These are phyloP conservation scores for Rhyacichthys aspro DNA, from an alignment of 2,797 vertebrate genomes.

Conservation along the genomic window DNA sequence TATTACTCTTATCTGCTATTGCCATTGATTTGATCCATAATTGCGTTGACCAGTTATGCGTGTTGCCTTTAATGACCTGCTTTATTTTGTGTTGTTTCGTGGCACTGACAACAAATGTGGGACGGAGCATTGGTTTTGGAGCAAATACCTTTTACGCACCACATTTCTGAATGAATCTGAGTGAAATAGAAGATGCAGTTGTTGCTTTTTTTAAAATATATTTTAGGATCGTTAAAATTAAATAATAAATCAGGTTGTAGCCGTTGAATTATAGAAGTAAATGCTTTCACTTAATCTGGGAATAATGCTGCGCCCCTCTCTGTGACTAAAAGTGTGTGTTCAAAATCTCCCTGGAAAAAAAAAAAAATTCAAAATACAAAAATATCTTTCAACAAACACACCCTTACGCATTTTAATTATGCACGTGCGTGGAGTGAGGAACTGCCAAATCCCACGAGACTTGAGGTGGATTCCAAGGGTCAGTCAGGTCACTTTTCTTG, in stretches of 20 bases:
- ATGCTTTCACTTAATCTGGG: too few species aligned
- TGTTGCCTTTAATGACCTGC: slow-evolving; percentile 51
- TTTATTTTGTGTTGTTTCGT: slow-evolving; percentile 40
- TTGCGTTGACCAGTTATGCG: slow-evolving; percentile 64
- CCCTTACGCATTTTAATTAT: not conserved
- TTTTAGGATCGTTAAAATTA: too few species aligned
- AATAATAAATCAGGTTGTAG: too few species aligned
- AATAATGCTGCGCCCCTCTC: too few species aligned
- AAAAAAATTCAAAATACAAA: too few species aligned
- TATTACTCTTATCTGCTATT: slow-evolving; percentile 52
- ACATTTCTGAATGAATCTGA: not conserved
- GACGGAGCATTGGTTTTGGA: not conserved
- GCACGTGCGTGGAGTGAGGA: not conserved
- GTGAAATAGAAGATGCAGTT: not conserved
- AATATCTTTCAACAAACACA: too few species aligned
- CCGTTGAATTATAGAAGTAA: too few species aligned
- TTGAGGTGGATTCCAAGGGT: not conserved
- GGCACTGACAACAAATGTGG: slow-evolving; percentile 47
- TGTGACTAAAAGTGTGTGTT: too few species aligned
- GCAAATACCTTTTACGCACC: too few species aligned
- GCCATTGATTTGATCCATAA: slow-evolving; percentile 64
- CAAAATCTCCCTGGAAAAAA: too few species aligned
- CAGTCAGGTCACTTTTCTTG: slow-evolving; percentile 7
- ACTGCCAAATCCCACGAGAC: slow-evolving; percentile 9
- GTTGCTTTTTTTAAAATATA: too few species aligned